phyloP scores from a whole-genome alignment of 2,888 invertebrate species.

The Parnassius mnemosyne region DNA sequence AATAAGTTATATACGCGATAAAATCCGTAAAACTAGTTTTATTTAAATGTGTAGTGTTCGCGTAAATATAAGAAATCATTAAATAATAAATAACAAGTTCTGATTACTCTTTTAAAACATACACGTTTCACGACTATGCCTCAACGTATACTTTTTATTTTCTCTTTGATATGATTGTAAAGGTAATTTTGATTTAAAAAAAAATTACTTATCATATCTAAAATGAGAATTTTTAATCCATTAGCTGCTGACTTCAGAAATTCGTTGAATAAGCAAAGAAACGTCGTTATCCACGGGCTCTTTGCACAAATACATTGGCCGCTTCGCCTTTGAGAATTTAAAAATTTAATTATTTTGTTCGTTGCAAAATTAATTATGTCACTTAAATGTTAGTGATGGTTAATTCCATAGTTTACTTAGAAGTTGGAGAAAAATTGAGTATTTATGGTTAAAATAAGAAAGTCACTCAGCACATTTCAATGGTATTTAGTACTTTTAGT shows the following conservation, averaged over 20 bases:
- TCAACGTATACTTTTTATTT: background rate
- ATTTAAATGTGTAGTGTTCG: too few relatives aligned
- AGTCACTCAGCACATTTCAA: too few relatives aligned
- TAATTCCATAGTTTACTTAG: background rate
- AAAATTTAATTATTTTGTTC: constrained; percentile 68
- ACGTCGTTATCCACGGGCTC: constrained; percentile 8
- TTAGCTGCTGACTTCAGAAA: constrained; percentile 4
- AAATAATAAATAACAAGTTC: too few relatives aligned
- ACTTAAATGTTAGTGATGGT: too few relatives aligned
- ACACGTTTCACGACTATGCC: background rate
- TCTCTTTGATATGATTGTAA: background rate
- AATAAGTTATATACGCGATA: too few relatives aligned
- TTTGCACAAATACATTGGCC: constrained; percentile 63
- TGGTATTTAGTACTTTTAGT: too few relatives aligned
- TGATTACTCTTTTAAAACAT: background rate
- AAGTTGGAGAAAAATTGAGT: background rate
- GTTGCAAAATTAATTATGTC: constrained; percentile 57
- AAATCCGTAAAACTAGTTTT: too few relatives aligned
- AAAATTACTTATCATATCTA: background rate
- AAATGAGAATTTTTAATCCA: background rate
- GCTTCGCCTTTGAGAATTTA: constrained; percentile 61
- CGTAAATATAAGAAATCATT: too few relatives aligned
- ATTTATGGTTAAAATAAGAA: background rate
- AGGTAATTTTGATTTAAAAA: background rate
- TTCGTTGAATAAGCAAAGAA: constrained; percentile 7